Base-by-base conservation (phyloP, 2,888 invertebrate species). In the Copidosoma aretas region DNA sequence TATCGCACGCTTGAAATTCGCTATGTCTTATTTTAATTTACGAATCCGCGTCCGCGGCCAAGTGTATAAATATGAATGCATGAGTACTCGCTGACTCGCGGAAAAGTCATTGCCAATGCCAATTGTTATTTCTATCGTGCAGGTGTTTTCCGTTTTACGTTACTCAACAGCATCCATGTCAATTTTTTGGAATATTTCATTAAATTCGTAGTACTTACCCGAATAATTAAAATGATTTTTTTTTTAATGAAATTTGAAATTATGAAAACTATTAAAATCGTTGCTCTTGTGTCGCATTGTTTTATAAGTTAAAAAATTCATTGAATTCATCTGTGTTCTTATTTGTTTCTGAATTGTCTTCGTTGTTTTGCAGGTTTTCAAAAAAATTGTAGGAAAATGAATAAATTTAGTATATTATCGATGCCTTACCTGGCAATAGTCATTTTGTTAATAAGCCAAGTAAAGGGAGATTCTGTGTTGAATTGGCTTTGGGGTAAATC, bases 401-500 rank as follows among this genome's bases (percentile, higher is more conserved):
- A 63, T 21, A 57, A 15, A 0, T 25, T 1, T 10, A n/a, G 22
- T 17, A 41, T 49, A 3, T 22, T 62, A 8, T 32, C 8, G 8
- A 5, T 8, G 19, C 19, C 12, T 54, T 60, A 41, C 14, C 24
- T 70, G 57, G 10, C 62, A n/a, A 17, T 62, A 22, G 10, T 64
- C 32, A 32, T 32, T 32, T 32, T 32, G 32, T 32, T 32, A 21
- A 21, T 25, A 62, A 32, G 39, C 8, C 70, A 71, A n/a, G 59
- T 53, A 14, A 59, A 75, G 25, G 64, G 73, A 14, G 72, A 77
- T 1, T 79, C 79, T 8, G 52, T 83, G 17, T 67, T 83, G 0
- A 75, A 73, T 69, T 84, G 83, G 83, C 53, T 84, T n/a, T 83
- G 82, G 83, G 73, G 72, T 46, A 75, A 73, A 22, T n/a, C 71